These are phyloP conservation scores for Meteorus sp. DNA, from an alignment of 1,140 invertebrate species.

Conservation along the genomic window DNA sequence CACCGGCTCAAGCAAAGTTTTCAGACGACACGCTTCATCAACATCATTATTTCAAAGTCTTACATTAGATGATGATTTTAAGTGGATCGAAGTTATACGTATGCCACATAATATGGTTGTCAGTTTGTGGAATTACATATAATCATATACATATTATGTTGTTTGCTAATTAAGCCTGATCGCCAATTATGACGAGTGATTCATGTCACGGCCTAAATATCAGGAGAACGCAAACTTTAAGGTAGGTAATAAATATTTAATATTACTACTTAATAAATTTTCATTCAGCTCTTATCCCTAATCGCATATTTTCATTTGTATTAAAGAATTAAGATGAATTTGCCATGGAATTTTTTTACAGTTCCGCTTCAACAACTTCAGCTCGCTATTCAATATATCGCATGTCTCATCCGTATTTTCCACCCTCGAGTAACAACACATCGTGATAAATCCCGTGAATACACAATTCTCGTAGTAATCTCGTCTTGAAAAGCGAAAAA, in stretches of 20 bases:
- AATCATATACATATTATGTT: constrained; percentile 8
- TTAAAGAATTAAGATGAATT: too few relatives aligned
- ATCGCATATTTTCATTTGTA: neutral
- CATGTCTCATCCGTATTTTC: neutral
- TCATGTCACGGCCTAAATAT: neutral
- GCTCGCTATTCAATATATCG: too few relatives aligned
- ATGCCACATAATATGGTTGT: too few relatives aligned
- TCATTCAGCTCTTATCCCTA: neutral
- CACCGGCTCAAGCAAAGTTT: too few relatives aligned
- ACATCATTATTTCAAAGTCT: too few relatives aligned
- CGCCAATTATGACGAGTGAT: constrained; percentile 17
- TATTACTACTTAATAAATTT: neutral
- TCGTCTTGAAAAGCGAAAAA: constrained; percentile 18
- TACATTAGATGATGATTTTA: too few relatives aligned
- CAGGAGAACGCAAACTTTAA: neutral
- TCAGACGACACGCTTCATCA: too few relatives aligned
- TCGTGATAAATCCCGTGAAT: constrained; percentile 22
- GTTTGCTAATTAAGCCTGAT: constrained; percentile 11
- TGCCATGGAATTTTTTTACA: too few relatives aligned
- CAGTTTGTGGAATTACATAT: neutral
- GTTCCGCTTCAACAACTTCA: too few relatives aligned
- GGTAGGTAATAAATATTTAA: neutral
- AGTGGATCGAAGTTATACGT: too few relatives aligned
- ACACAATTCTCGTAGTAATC: constrained; percentile 2
- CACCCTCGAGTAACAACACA: constrained; percentile 3